Base-by-base conservation (phyloP, 2,113 vertebrate species). In the Aspiorhynchus laticeps region DNA sequence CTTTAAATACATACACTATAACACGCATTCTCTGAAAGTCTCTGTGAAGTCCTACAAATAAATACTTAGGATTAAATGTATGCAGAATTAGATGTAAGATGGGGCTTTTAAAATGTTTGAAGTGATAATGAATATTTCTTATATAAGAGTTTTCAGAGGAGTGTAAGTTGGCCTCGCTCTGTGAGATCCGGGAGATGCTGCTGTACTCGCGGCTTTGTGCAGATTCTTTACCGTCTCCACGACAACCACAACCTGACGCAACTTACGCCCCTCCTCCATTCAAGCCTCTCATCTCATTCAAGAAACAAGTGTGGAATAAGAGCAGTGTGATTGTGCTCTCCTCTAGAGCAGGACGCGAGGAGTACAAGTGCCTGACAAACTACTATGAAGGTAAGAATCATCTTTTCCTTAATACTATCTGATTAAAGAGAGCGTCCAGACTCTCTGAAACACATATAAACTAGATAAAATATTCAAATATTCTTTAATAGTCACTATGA, bases 201-300 rank as follows among this genome's bases (percentile, higher is more conserved):
- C 36, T 80, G 71, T 24, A 26, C 79, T 65, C 48, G 31, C 28
- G 87, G 48, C 87, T 84, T 88, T 90, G 86, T 86, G 63, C 82
- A 83, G 90, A 92, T 92, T 91, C 91, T 90, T 90, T 84, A 88
- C 69, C 73, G 93, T 95, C 91, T 95, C 94, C 90, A 36, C 82
- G 88, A 93, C 93, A 94, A 95, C 94, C 85, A 84, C 28, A 88
- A 87, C 87, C 91, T 94, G 93, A 93, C 93, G 91, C 90, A 93
- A 87, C 15, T 71, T 36, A 46, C n/a, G 7, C 88, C 43, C 82
- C 91, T 86, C 91, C 90, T 91, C 89, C 90, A 89, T 85, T 86
- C 83, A 87, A 76, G 46, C 85, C 9, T 84, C 63, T 7, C 82
- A 24, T 73, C 26, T 84, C 85, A 85, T 90, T 84, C 71, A 88